Conservation (phyloP, 2,888 invertebrate genomes). For the Nematopogon swammerdamellus region DNA sequence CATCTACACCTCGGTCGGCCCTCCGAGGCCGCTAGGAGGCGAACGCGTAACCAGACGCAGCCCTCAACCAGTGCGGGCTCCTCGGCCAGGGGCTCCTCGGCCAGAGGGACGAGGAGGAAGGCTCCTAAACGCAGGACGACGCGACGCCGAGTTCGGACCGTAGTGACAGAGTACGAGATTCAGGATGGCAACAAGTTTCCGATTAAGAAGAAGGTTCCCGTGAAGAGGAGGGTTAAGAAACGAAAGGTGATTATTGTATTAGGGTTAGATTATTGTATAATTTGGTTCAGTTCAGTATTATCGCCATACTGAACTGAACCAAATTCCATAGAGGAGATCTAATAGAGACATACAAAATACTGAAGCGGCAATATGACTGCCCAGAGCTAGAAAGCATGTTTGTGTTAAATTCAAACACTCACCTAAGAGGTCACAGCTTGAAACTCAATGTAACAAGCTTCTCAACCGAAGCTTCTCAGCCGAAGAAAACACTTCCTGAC, state of each 20-base stretch:
- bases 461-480: too few species aligned
- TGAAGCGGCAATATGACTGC: too few species aligned
- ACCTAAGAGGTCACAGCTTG: too few species aligned
- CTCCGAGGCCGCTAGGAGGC: neutral
- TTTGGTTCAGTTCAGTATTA: too few species aligned
- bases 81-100: conserved; percentile 13
- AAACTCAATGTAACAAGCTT: too few species aligned
- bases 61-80: conserved; percentile 11
- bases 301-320: too few species aligned
- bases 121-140: conserved; percentile 22
- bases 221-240: conserved; percentile 35
- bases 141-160: conserved; percentile 52
- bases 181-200: conserved; percentile 62
- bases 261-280: too few species aligned
- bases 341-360: too few species aligned
- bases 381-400: too few species aligned
- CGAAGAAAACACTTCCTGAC: too few species aligned
- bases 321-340: too few species aligned
- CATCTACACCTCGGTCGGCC: neutral
- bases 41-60: neutral
- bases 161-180: conserved; percentile 64
- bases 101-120: conserved; percentile 15
- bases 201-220: conserved; percentile 44
- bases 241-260: conserved; percentile 33
- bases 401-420: too few species aligned